A percentile compares a stretch with the other conserved stretches of the same genome.
Evolutionary conservation across 2,888 invertebrate species (phyloP).

Genomic region (Mechanitis mazaeus): DNA sequence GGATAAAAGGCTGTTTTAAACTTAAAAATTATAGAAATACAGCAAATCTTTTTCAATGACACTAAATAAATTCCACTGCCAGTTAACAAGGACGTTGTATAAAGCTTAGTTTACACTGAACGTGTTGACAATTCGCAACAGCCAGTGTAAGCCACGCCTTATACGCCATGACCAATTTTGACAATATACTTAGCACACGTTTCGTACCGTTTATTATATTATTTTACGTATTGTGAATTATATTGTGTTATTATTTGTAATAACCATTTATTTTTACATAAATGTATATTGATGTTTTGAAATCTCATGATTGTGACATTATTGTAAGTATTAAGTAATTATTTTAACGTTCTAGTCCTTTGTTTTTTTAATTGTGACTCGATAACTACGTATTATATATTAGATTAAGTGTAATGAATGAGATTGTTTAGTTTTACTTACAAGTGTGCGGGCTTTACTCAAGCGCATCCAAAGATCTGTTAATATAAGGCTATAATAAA

Average conservation of each 20-base stretch:
- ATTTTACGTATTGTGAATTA: not conserved
- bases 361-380: slow-evolving; percentile 36
- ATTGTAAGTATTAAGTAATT: slow-evolving; percentile 26
- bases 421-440: slow-evolving; percentile 31
- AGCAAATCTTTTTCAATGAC: not conserved
- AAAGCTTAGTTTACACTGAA: not conserved
- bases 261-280: slow-evolving; percentile 10
- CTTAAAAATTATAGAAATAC: not conserved
- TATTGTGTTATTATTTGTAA: not conserved
- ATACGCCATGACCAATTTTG: not conserved
- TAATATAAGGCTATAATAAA: slow-evolving; percentile 24
- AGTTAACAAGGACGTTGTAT: not conserved
- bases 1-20: not conserved
- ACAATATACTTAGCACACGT: not conserved
- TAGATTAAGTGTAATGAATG: slow-evolving; percentile 32
- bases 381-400: slow-evolving; percentile 7
- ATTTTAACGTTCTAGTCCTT: slow-evolving; percentile 70
- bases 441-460: not conserved
- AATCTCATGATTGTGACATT: slow-evolving; percentile 29
- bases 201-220: slow-evolving; percentile 8
- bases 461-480: slow-evolving; percentile 39
- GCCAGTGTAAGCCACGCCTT: not conserved
- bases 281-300: slow-evolving; percentile 32
- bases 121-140: not conserved
- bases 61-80: not conserved